phyloP scores from a whole-genome alignment of 2,113 vertebrate genomes.

The Noctilio leporinus region DNA sequence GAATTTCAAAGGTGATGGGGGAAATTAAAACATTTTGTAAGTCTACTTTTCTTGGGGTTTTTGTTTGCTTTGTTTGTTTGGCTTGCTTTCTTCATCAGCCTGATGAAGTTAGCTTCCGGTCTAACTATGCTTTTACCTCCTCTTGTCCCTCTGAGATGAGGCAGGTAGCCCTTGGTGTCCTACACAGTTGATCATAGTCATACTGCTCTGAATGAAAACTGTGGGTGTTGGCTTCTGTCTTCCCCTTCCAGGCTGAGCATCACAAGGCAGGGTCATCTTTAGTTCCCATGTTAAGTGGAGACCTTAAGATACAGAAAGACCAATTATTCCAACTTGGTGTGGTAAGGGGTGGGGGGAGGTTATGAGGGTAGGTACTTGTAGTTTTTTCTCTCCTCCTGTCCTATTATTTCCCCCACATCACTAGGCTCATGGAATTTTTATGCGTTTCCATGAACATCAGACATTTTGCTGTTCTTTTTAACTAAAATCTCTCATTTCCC shows the following conservation, averaged over 20 bases:
- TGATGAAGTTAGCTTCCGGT: neutral
- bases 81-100: neutral
- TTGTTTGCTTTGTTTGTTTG: neutral
- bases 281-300: neutral
- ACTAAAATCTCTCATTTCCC: neutral
- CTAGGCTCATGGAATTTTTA: neutral
- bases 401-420: neutral
- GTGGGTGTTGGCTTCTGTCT: fast-evolving
- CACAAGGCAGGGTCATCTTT: neutral
- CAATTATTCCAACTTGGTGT: neutral
- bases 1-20: neutral
- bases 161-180: neutral
- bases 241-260: neutral
- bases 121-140: neutral
- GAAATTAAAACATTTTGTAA: neutral
- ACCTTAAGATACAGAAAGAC: neutral
- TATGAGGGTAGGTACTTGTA: fast-evolving
- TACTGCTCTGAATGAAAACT: neutral
- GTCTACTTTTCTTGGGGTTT: neutral
- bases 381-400: neutral
- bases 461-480: neutral
- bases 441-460: neutral
- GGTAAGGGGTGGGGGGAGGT: neutral
- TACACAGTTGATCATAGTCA: fast-evolving
- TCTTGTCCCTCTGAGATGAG: neutral